Evolutionary conservation across 1,140 invertebrate species (phyloP).

Genomic region (Philopotamus ludificatus): DNA sequence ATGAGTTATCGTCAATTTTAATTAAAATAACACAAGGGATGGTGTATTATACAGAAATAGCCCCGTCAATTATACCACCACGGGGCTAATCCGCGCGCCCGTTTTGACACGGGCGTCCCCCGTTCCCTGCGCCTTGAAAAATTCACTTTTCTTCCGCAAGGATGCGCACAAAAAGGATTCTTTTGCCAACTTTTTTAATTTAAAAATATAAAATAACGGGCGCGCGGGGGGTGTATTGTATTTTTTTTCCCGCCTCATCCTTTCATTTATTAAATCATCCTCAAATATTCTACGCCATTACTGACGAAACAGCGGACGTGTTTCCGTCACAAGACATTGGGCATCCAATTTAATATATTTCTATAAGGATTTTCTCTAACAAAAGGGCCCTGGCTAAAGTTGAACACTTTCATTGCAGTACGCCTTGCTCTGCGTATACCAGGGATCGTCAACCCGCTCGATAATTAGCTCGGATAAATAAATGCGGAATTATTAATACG

Average conservation of each 20-base stretch:
- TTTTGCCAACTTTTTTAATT: conserved; percentile 27
- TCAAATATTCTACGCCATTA: conserved; percentile 11
- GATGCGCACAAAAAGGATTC: conserved; percentile 16
- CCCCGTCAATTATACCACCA: not conserved
- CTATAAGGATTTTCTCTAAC: conserved; percentile 9
- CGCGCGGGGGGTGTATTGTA: conserved; percentile 22
- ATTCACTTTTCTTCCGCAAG: conserved; percentile 11
- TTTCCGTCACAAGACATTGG: conserved; percentile 27
- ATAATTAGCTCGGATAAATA: not conserved
- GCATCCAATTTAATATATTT: conserved; percentile 21
- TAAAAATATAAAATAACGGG: conserved; percentile 10
- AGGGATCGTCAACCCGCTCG: conserved; percentile 9
- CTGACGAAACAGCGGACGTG: conserved; percentile 12
- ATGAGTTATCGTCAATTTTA: too few species aligned
- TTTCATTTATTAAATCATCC: conserved; percentile 27
- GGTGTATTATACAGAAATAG: not conserved
- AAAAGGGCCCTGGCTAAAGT: conserved; percentile 25
- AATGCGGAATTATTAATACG: not conserved
- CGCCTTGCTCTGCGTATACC: not conserved
- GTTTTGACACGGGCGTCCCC: not conserved
- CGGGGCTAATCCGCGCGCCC: not conserved
- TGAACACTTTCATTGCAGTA: conserved; percentile 26
- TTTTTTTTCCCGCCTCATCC: conserved; percentile 5
- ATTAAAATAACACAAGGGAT: too few species aligned
- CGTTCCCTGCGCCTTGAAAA: too few species aligned